Conservation (phyloP, 2,797 vertebrate genomes). For the Neosilurus hyrtlii region DNA sequence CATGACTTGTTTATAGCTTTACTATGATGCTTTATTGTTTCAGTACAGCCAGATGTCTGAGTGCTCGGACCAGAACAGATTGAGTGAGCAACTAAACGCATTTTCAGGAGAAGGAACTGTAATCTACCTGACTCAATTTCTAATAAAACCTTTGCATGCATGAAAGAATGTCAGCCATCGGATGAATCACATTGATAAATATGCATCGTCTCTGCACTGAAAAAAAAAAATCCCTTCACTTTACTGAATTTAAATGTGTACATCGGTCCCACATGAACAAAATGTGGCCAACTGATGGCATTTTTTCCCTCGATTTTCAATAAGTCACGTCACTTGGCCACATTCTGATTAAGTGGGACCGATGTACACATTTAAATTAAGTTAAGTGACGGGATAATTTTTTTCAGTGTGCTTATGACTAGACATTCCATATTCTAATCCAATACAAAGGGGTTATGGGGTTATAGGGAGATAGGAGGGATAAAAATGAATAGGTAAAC, state of each 20-base stretch:
- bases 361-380: too few relatives aligned
- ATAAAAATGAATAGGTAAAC: too few relatives aligned
- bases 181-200: neutral
- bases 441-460: neutral
- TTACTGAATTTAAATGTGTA: too few relatives aligned
- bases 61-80: neutral
- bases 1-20: neutral
- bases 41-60: neutral
- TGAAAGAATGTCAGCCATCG: constrained; percentile 3
- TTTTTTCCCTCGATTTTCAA: too few relatives aligned
- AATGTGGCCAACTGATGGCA: too few relatives aligned
- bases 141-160: constrained; percentile 28
- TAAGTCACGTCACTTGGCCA: too few relatives aligned
- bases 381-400: too few relatives aligned
- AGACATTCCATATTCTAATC: neutral
- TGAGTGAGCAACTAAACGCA: constrained; percentile 51
- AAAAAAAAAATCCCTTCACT: too few relatives aligned
- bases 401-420: too few relatives aligned
- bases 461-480: too few relatives aligned
- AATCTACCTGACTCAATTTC: constrained; percentile 62
- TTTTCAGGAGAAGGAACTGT: constrained; percentile 53
- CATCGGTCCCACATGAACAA: too few relatives aligned
- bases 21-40: neutral
- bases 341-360: too few relatives aligned
- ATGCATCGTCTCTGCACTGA: neutral